Evolutionary conservation across 2,888 invertebrate genomes (phyloP).

Genomic region (Apodemia duryi): DNA sequence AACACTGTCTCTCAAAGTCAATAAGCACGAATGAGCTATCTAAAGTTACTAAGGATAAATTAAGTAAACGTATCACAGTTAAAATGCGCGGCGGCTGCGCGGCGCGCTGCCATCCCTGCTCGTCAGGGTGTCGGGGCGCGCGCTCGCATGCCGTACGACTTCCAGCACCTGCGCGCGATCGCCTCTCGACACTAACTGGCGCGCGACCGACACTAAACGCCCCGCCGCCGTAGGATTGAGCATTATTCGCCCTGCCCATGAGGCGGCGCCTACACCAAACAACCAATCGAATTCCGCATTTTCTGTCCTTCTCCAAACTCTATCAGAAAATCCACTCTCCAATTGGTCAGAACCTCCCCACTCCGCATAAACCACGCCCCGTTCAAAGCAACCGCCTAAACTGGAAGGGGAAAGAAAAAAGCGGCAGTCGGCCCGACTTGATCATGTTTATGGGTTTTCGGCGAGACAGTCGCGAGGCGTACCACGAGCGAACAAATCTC

Average conservation of each 20-base stretch:
- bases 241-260: conserved; percentile 54
- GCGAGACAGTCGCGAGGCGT: conserved; percentile 71
- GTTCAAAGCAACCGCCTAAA: conserved; percentile 46
- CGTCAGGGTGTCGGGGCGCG: conserved; percentile 65
- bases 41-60: conserved; percentile 51
- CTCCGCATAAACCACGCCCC: conserved; percentile 43
- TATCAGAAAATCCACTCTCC: conserved; percentile 33
- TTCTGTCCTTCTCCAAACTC: conserved; percentile 61
- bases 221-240: conserved; percentile 71
- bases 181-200: conserved; percentile 72
- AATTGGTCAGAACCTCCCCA: conserved; percentile 63
- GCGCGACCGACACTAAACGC: conserved; percentile 69
- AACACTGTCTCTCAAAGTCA: conserved; percentile 75
- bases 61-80: conserved; percentile 71
- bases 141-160: conserved; percentile 62
- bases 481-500: conserved; percentile 73
- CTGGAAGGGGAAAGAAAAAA: conserved; percentile 66
- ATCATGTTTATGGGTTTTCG: conserved; percentile 77
- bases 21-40: conserved; percentile 51
- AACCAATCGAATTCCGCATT: conserved; percentile 55
- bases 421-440: conserved; percentile 67
- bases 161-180: conserved; percentile 63
- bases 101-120: conserved; percentile 72
- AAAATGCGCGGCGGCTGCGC: conserved; percentile 68
- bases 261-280: conserved; percentile 47